Percentiles rank a stretch among this genome's conserved stretches.
These are phyloP conservation scores for Papilio protenor DNA, from an alignment of 2,888 invertebrate species.

Conservation along the genomic window DNA sequence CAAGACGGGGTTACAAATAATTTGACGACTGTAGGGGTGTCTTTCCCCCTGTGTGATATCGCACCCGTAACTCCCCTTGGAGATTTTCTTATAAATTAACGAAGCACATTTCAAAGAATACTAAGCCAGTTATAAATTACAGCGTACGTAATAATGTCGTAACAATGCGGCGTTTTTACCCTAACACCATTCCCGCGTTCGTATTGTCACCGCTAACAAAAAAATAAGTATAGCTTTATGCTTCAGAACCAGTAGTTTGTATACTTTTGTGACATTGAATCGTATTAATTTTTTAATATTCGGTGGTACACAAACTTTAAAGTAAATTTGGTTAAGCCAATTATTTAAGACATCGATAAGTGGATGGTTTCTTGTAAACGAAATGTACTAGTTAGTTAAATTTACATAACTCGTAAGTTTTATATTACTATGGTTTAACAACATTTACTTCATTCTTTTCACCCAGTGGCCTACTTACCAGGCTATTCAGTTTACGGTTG, in stretches of 20 bases:
- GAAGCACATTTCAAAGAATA: constrained; percentile 9
- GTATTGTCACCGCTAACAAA: constrained; percentile 22
- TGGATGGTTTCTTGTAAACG: not conserved
- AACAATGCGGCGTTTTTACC: constrained; percentile 33
- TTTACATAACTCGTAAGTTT: not conserved
- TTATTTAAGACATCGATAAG: not conserved
- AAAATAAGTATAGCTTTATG: constrained; percentile 14
- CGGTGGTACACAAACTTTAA: not conserved
- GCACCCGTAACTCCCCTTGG: constrained; percentile 3
- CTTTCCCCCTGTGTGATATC: not conserved
- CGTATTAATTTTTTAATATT: not conserved
- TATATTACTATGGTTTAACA: not conserved
- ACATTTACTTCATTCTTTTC: not conserved
- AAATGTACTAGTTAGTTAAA: not conserved
- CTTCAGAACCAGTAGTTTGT: not conserved
- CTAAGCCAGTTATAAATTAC: constrained; percentile 17
- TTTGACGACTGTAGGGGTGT: constrained; percentile 9
- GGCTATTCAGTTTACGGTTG: constrained; percentile 23
- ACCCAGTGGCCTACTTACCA: constrained; percentile 26
- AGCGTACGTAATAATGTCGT: constrained; percentile 28
- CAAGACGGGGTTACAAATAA: constrained; percentile 1
- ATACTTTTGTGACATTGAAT: not conserved
- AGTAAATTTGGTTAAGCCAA: not conserved
- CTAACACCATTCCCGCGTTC: constrained; percentile 32
- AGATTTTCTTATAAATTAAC: constrained; percentile 2